These are phyloP conservation scores for Geodia barretti DNA, from an alignment of 37 sponge, comb jelly and placozoan species.

Conservation along the genomic window DNA sequence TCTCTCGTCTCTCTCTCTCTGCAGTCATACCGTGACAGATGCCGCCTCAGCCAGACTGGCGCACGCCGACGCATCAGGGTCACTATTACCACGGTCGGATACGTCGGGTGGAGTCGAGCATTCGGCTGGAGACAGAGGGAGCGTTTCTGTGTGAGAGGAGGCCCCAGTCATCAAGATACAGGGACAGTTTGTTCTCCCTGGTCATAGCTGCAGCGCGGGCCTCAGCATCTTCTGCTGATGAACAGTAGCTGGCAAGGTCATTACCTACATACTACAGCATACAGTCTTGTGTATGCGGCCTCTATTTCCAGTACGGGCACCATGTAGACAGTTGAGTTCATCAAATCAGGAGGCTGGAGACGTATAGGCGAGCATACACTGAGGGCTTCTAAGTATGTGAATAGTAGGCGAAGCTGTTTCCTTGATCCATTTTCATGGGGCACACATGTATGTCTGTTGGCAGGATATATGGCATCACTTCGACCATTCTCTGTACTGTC, in stretches of 20 bases:
- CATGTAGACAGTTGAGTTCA: neutral
- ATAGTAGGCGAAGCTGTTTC: no score
- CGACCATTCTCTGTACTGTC: no score
- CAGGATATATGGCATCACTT: no score
- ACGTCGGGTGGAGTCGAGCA: conserved; percentile 68
- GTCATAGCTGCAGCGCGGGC: conserved; percentile 45
- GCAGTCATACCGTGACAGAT: neutral
- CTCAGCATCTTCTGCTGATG: conserved; percentile 81
- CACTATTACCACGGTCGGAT: conserved; percentile 79
- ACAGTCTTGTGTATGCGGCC: no score
- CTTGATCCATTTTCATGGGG: no score
- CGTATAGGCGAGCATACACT: neutral
- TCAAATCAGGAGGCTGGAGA: neutral
- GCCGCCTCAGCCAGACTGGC: neutral
- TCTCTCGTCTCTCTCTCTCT: neutral
- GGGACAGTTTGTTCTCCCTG: conserved; percentile 89
- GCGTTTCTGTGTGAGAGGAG: conserved; percentile 82
- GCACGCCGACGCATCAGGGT: neutral
- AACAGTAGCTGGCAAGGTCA: conserved; percentile 76
- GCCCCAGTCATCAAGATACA: conserved; percentile 55
- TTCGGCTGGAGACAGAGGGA: conserved; percentile 68
- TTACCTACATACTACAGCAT: no score
- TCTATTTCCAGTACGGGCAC: neutral
- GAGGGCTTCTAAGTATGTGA: neutral
- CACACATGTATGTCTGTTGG: no score